Base-by-base conservation (phyloP, 2,888 invertebrate genomes). In the Andrena haemorrhoa region DNA sequence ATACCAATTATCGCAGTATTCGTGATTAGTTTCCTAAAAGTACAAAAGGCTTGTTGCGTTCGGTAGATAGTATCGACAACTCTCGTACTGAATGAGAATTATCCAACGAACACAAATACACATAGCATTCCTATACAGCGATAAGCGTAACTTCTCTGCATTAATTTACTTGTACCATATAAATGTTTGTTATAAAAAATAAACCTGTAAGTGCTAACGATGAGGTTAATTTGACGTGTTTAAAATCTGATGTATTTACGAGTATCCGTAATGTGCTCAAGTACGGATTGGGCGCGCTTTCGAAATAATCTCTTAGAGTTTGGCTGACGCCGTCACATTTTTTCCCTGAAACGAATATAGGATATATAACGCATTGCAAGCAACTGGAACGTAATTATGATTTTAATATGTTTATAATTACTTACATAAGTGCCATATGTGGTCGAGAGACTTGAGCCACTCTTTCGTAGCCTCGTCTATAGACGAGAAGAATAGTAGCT, bases 231-330 rank as follows among this genome's bases (percentile, higher is more conserved):
- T 96, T 96, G 74, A 96, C 95, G 89, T 95, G 95, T 91, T 96
- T 95, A 86, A 95, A 96, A 85, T 96, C 96, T 82, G 95, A 94
- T 88, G 95, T 95, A 91, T 96, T 96, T 76, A 95, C 95, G 74
- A 96, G 93, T 86, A 96, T 95, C 79, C 95, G 93, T 75, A 97
- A 92, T 33, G 95, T 95, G 78, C 95, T 94, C 87, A 95, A 94
- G 90, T 95, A 96, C 3, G 96, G 96, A 92, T 97, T 96, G 29
- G 93, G 92, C 79, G 94, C 94, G 35, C 93, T 93, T 51, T 94
- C 93, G 87, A 95, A 95, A 88, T 95, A 95, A 31, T 94, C 89
- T 69, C 93, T 92, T 7, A 96, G 93, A 72, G 94, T 94, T 85
- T 92, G 94, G 68, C 94, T 94, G n/a, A 96, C 92, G 33, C 94